A percentile compares a stretch with the other conserved stretches of the same genome.
phyloP scores from a whole-genome alignment of 2,888 invertebrate species.

The Hypercompe scribonia region DNA sequence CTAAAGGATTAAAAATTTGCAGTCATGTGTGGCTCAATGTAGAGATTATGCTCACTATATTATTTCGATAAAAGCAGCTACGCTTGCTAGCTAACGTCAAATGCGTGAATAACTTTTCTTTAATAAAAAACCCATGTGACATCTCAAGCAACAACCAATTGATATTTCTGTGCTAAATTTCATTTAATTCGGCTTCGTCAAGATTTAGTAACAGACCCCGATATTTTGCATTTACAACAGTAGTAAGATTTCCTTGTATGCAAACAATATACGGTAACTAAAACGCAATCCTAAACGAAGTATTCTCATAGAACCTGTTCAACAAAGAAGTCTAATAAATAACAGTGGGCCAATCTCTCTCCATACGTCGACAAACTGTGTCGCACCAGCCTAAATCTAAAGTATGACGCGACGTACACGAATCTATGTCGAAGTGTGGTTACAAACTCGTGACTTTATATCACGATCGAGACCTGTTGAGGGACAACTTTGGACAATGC shows the following conservation, averaged over 20 bases:
- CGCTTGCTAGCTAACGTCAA: no score
- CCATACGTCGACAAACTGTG: constrained; percentile 44
- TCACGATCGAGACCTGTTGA: constrained; percentile 63
- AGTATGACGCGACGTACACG: constrained; percentile 37
- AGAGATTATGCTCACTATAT: not conserved
- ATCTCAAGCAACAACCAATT: not conserved
- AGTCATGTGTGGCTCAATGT: not conserved
- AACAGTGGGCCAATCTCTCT: constrained; percentile 36
- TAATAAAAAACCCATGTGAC: no score
- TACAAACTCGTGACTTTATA: constrained; percentile 66
- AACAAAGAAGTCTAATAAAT: constrained; percentile 39
- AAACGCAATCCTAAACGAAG: constrained; percentile 14
- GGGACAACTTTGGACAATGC: constrained; percentile 29
- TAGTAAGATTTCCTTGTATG: no score
- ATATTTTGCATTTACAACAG: not conserved
- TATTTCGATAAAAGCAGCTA: no score
- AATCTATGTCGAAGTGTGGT: constrained; percentile 35
- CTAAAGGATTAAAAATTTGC: not conserved
- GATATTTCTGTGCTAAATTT: not conserved
- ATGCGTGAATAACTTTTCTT: no score
- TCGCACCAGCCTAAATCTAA: constrained; percentile 40
- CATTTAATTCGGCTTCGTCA: not conserved
- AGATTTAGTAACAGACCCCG: not conserved
- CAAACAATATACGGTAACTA: constrained; percentile 14
- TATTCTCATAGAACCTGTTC: constrained; percentile 13